A percentile compares a stretch with the other conserved stretches of the same genome.
Conservation (phyloP, 2,113 vertebrate species). For the Cynopterus brachyotis region DNA sequence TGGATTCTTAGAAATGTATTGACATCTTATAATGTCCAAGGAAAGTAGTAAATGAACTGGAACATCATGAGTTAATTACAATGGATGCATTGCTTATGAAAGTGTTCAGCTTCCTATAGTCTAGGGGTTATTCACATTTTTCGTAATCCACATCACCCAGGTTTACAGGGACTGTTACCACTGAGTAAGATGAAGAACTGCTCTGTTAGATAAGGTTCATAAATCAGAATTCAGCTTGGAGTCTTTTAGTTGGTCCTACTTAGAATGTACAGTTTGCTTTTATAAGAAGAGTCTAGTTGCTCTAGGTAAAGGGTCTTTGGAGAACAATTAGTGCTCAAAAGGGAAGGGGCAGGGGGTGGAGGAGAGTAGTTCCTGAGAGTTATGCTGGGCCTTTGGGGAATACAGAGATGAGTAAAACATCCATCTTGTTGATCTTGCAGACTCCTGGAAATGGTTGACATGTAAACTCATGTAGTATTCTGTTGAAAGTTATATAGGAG, state of each 20-base stretch:
- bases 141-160: neutral
- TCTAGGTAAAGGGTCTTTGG: neutral
- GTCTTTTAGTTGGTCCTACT: neutral
- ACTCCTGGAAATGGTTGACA: neutral
- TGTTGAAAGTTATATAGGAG: neutral
- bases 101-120: neutral
- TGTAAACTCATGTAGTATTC: neutral
- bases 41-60: neutral
- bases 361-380: neutral
- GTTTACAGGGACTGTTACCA: neutral
- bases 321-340: neutral
- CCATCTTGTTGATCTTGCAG: neutral
- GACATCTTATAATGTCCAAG: neutral
- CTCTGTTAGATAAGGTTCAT: neutral
- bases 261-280: neutral
- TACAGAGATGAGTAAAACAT: neutral
- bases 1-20: constrained; percentile 2
- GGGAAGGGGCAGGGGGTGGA: neutral
- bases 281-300: neutral
- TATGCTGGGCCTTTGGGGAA: neutral
- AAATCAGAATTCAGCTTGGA: neutral
- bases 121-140: neutral
- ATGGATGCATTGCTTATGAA: neutral
- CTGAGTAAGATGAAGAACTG: neutral
- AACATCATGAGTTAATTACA: neutral